Evolutionary conservation across 2,113 vertebrate species (phyloP), one percentile per base, ranked within the genome.

Genomic region (Thryonomys swinderianus): DNA sequence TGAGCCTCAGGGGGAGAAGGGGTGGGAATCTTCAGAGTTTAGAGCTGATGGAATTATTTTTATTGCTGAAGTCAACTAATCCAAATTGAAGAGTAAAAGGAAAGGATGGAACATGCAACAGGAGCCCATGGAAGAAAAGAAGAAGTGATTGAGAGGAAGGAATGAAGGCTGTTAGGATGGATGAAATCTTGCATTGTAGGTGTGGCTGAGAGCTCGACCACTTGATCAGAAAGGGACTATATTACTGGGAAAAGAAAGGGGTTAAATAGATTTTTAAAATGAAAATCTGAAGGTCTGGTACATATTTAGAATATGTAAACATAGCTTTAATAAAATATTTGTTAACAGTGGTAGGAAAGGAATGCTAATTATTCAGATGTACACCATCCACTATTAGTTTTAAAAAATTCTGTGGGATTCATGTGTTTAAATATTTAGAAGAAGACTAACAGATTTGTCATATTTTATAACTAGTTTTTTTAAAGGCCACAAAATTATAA

Each of bases 21-120:
- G 34, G 79, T 88, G 84, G 88, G 53, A 66, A 42, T 42, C 53
- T 76, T 93, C 53, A 83, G 67, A 34, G 81, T 91, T 93, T 80
- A 73, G 78, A 80, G 48, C 71, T 67, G 79, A 45, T 85, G 45
- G 82, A 84, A 83, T 89, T 89, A 66, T 59, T 69, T 45, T 64
- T n/a, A 55, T 64, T 69, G 53, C 71, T 83, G 55, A 66, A 86
- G 62, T 67, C 61, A 62, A 21, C 61, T 78, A 90, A 57, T 76
- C 20, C 73, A 91, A 88, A 83, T 71, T 84, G 42, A 90, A 90
- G 82, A 86, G 71, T 21, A 32, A 88, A 96, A 95, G 92, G 40
- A 82, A 62, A 83, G 61, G 57, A 84, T 80, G 30, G 14, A 82
- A 73, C 57, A 27, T 53, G 48, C 81, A 83, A 92, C 34, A 74